phyloP scores from a whole-genome alignment of 1,140 invertebrate species.

The Musca domestica region DNA sequence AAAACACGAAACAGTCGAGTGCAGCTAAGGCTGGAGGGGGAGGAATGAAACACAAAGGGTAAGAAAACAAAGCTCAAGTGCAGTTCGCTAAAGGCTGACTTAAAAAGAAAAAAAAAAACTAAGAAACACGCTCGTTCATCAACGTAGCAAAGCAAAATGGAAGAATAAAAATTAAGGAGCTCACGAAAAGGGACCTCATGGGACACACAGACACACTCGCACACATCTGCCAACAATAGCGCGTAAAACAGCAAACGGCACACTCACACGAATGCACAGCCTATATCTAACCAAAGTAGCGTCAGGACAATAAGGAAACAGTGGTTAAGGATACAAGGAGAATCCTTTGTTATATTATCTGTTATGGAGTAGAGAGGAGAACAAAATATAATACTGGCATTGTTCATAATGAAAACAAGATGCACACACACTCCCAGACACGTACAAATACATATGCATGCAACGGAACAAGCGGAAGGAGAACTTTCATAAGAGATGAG shows the following conservation, averaged over 20 bases:
- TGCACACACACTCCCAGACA: not conserved
- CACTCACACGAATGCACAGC: not conserved
- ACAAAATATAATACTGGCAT: not conserved
- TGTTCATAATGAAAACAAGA: not conserved
- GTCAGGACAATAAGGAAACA: constrained; percentile 8
- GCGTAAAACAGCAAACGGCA: too few species aligned
- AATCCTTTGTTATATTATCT: constrained; percentile 12
- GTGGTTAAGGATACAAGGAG: constrained; percentile 15
- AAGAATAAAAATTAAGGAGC: too few species aligned
- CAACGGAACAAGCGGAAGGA: not conserved
- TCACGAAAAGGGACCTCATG: constrained; percentile 1
- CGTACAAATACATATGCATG: not conserved
- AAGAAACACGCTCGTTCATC: constrained; percentile 8
- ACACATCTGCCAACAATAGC: too few species aligned
- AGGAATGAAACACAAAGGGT: too few species aligned
- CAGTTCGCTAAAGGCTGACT: constrained; percentile 11
- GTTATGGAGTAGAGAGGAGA: constrained; percentile 1
- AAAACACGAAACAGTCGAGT: constrained; percentile 5
- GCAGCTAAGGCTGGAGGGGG: not conserved
- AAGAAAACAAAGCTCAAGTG: constrained; percentile 13
- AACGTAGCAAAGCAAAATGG: not conserved
- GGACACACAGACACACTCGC: constrained; percentile 1
- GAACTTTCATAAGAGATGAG: not conserved
- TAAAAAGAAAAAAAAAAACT: too few species aligned
- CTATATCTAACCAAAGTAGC: not conserved